Conservation (phyloP, 2,797 vertebrate genomes). For the Macropodus opercularis region DNA sequence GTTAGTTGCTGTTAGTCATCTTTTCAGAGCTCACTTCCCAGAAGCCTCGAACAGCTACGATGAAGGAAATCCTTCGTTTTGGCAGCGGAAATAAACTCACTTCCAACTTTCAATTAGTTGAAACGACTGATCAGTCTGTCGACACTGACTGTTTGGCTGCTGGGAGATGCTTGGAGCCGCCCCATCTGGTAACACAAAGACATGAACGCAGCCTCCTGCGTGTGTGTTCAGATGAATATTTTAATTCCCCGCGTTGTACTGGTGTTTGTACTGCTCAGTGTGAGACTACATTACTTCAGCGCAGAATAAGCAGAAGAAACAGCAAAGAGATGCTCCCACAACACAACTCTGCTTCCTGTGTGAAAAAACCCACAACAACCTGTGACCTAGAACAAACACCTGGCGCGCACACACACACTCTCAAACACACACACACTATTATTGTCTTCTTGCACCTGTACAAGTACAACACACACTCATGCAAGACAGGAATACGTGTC, state of each 20-base stretch:
- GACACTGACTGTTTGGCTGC: background rate
- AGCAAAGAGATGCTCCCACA: constrained; percentile 52
- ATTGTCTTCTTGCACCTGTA: constrained; percentile 44
- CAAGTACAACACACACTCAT: too few species aligned
- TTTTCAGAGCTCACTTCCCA: background rate
- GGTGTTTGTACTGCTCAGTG: constrained; percentile 5
- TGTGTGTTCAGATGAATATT: constrained; percentile 42
- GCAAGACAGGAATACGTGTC: too few species aligned
- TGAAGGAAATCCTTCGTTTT: background rate
- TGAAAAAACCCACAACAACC: constrained; percentile 67
- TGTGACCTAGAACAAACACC: constrained; percentile 74
- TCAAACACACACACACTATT: constrained; percentile 29
- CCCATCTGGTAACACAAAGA: constrained; percentile 21
- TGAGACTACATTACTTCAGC: constrained; percentile 18
- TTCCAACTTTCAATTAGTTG: background rate
- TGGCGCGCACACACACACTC: constrained; percentile 52
- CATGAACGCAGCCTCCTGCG: background rate
- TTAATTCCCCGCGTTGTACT: constrained; percentile 9
- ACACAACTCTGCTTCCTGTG: constrained; percentile 64
- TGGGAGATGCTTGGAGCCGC: constrained; percentile 2
- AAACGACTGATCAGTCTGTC: constrained; percentile 6
- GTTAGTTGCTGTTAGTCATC: background rate
- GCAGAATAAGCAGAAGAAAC: constrained; percentile 4
- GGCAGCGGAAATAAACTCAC: background rate
- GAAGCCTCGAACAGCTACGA: background rate